phyloP scores from a whole-genome alignment of 2,888 invertebrate species.

The Hypolimnas misippus region DNA sequence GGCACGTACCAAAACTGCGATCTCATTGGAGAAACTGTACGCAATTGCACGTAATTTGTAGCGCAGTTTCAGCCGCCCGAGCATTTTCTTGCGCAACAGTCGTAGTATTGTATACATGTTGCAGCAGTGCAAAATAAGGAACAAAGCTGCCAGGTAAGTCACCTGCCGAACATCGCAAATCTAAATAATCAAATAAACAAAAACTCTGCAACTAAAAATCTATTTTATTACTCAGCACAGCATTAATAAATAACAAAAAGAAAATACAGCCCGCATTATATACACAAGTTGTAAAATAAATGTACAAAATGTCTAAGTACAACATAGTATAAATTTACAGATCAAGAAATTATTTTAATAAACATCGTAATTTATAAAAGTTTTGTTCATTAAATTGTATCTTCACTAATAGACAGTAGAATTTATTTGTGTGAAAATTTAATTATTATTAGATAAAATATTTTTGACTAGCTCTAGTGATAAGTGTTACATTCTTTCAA shows the following conservation, averaged over 20 bases:
- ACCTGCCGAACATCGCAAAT: slow-evolving; percentile 85
- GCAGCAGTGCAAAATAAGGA: slow-evolving; percentile 93
- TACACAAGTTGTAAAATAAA: slow-evolving; percentile 30
- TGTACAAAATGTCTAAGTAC: slow-evolving; percentile 33
- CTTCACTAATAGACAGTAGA: background rate
- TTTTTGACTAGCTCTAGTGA: slow-evolving; percentile 25
- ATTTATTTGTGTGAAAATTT: background rate
- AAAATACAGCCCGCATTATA: slow-evolving; percentile 21
- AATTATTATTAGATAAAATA: slow-evolving; percentile 1
- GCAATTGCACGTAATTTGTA: slow-evolving; percentile 84
- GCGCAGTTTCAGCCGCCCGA: slow-evolving; percentile 83
- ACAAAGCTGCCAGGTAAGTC: slow-evolving; percentile 91
- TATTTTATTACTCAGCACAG: slow-evolving; percentile 61
- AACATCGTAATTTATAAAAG: background rate
- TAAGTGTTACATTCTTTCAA: slow-evolving; percentile 5
- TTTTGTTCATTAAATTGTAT: background rate
- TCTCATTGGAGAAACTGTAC: slow-evolving; percentile 75
- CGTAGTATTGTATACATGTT: slow-evolving; percentile 94
- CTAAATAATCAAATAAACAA: slow-evolving; percentile 55
- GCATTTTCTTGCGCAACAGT: slow-evolving; percentile 93
- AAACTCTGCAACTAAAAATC: slow-evolving; percentile 64
- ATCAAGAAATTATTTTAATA: slow-evolving; percentile 4
- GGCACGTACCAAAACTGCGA: slow-evolving; percentile 74
- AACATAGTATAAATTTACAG: slow-evolving; percentile 13
- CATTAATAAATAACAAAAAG: slow-evolving; percentile 46